These are phyloP conservation scores for Drosophila subsilvestris DNA, from an alignment of 2,888 invertebrate genomes.

Conservation along the genomic window DNA sequence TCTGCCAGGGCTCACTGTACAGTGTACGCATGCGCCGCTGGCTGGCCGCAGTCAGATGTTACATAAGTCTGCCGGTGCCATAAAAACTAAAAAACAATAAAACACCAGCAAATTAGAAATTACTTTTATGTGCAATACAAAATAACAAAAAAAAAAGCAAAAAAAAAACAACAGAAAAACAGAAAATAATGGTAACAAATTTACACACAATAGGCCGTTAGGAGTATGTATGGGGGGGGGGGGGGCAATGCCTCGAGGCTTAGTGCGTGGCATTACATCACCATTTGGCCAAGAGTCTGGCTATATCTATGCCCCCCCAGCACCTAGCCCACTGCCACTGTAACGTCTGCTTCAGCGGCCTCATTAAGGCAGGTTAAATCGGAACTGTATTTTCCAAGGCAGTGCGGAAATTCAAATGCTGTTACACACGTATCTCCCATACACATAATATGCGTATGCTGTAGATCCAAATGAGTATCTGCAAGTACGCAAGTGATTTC, in stretches of 20 bases:
- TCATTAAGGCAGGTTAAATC: slow-evolving; percentile 49
- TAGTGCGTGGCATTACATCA: slow-evolving; percentile 75
- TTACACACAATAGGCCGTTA: slow-evolving; percentile 73
- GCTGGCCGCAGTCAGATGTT: slow-evolving; percentile 45
- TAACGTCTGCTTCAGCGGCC: background rate
- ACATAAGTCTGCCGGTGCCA: slow-evolving; percentile 53
- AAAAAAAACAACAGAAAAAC: slow-evolving; percentile 31
- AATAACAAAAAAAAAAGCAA: slow-evolving; percentile 10
- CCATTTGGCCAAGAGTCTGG: slow-evolving; percentile 29
- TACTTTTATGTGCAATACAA: slow-evolving; percentile 73
- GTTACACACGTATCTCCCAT: slow-evolving; percentile 38
- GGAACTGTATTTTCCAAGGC: slow-evolving; percentile 60
- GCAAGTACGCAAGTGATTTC: slow-evolving; percentile 29
- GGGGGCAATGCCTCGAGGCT: slow-evolving; percentile 50
- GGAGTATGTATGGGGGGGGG: slow-evolving; percentile 12
- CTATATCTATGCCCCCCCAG: background rate
- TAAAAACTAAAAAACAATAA: slow-evolving; percentile 76
- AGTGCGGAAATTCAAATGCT: slow-evolving; percentile 64
- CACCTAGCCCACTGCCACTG: background rate
- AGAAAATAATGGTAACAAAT: slow-evolving; percentile 72
- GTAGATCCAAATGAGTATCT: slow-evolving; percentile 13
- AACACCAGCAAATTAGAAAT: slow-evolving; percentile 79
- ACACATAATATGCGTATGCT: background rate
- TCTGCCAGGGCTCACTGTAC: slow-evolving; percentile 47
- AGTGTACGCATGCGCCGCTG: slow-evolving; percentile 62